Percentiles rank a stretch among this genome's conserved stretches.
Evolutionary conservation across 2,113 vertebrate genomes (phyloP).

Genomic region (Cryptoleucopteryx plumbea): DNA sequence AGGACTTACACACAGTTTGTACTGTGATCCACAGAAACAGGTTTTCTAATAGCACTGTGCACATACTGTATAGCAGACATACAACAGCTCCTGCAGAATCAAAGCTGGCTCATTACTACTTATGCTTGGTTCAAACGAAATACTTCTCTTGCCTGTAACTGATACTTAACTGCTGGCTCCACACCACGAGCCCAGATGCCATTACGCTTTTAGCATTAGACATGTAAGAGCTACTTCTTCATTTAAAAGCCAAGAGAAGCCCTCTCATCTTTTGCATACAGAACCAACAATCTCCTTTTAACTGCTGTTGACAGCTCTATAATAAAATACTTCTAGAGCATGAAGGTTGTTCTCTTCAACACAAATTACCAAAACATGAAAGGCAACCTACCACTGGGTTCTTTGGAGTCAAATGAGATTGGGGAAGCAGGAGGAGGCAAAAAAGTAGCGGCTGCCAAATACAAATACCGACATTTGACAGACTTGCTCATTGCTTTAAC

Average conservation of each 20-base stretch:
- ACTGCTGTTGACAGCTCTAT: background rate
- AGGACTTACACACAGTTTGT: background rate
- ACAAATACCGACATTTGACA: background rate
- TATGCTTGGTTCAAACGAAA: background rate
- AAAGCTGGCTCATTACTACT: background rate
- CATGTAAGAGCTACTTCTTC: background rate
- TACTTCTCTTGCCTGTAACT: background rate
- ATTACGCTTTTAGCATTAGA: background rate
- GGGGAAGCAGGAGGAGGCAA: background rate
- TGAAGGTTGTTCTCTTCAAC: background rate
- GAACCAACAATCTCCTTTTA: background rate
- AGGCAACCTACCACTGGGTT: background rate
- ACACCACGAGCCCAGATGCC: background rate
- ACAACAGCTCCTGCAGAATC: background rate
- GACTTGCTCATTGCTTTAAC: background rate
- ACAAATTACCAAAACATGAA: background rate
- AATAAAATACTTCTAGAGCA: background rate
- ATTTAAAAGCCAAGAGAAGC: background rate
- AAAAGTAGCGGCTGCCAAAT: background rate
- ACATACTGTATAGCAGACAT: background rate
- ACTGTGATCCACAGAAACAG: background rate
- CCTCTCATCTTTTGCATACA: background rate
- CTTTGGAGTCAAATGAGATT: background rate
- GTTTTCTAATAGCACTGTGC: background rate
- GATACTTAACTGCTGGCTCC: background rate